These are phyloP conservation scores for Petaurus breviceps DNA, from an alignment of 2,113 vertebrate genomes.

Conservation along the genomic window DNA sequence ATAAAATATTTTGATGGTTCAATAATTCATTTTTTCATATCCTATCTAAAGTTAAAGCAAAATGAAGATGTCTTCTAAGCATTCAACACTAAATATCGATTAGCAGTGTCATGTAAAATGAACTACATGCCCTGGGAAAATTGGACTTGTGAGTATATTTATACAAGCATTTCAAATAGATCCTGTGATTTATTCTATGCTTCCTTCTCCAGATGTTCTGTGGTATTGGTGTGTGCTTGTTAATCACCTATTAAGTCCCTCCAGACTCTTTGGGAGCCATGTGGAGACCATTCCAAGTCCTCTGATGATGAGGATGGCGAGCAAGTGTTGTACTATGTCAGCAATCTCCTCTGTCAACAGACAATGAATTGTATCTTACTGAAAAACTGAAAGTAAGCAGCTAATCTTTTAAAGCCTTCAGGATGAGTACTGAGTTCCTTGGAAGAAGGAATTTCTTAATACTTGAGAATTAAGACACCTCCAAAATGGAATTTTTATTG, in stretches of 20 bases:
- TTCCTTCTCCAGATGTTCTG: background rate
- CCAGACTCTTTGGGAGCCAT: background rate
- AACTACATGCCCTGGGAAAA: background rate
- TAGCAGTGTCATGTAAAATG: background rate
- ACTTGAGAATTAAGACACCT: background rate
- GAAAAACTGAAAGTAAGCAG: background rate
- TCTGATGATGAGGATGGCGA: background rate
- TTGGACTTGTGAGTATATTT: background rate
- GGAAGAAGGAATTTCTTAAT: background rate
- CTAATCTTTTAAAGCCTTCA: conserved; percentile 10
- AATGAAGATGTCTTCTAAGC: background rate
- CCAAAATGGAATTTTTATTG: background rate
- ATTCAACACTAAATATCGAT: background rate
- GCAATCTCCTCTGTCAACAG: background rate
- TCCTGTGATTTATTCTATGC: background rate
- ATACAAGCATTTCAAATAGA: background rate
- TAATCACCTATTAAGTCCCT: background rate
- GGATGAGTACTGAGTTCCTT: background rate
- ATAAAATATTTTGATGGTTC: background rate
- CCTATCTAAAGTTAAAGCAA: background rate
- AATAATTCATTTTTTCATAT: background rate
- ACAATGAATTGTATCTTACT: background rate
- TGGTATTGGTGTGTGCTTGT: conserved; percentile 4
- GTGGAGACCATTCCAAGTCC: background rate
- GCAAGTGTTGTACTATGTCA: background rate